Conservation (phyloP, 2,888 invertebrate species). For the Hymenopus coronatus region DNA sequence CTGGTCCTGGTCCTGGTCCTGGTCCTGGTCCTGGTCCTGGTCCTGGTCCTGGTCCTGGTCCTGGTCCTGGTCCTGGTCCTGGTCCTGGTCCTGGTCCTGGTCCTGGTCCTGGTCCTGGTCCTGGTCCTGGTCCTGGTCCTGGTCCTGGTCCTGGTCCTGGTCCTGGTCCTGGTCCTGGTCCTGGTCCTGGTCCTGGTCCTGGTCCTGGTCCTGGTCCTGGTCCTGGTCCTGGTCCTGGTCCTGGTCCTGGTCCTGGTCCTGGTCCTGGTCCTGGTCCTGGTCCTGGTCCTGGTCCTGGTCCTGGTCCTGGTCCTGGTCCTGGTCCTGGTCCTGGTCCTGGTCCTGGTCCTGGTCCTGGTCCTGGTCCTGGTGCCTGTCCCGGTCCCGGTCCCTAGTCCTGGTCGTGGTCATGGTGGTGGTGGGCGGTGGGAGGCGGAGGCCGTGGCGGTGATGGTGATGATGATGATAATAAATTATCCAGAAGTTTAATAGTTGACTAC, state of each 20-base stretch:
- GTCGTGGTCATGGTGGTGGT: too few relatives aligned
- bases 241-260: constrained; percentile 8
- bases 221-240: constrained; percentile 7
- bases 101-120: constrained; percentile 8
- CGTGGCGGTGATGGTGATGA: too few relatives aligned
- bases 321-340: constrained; percentile 8
- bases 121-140: constrained; percentile 8
- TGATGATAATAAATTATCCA: too few relatives aligned
- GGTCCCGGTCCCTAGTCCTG: too few relatives aligned
- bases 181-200: constrained; percentile 8
- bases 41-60: constrained; percentile 7
- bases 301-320: constrained; percentile 8
- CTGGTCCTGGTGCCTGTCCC: too few relatives aligned
- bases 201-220: constrained; percentile 7
- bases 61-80: constrained; percentile 8
- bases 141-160: constrained; percentile 8
- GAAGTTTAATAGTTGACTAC: too few relatives aligned
- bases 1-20: constrained; percentile 8
- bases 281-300: constrained; percentile 8
- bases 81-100: constrained; percentile 8
- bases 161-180: constrained; percentile 8
- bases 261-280: constrained; percentile 8
- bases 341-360: constrained; percentile 8
- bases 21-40: constrained; percentile 7
- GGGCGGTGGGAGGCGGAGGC: too few relatives aligned